Evolutionary conservation across 1,140 invertebrate genomes (phyloP), one percentile per base, ranked within the genome.

Genomic region (Drosophila watanabei): DNA sequence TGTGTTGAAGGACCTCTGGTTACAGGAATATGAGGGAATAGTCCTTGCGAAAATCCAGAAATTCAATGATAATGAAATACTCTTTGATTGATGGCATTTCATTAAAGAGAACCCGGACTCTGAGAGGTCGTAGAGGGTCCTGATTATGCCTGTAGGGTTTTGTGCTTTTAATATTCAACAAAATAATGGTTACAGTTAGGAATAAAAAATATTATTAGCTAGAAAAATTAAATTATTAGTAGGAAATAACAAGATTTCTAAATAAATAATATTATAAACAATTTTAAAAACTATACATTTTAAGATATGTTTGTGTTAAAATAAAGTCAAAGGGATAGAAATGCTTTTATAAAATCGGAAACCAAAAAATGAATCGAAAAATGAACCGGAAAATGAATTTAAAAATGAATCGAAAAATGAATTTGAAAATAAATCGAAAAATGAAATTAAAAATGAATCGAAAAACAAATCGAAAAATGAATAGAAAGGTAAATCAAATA

Each of bases 81-180:
- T 16, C 14, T 37, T 39, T 56, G 54, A 56, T 56, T 56, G 35
- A 56, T 39, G 20, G 54, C 20, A 56, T 56, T 56, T 39, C 33
- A 37, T 56, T 37, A 37, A 16, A 54, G 18, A 30, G 32, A 30
- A 11, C 0, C 9, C 28, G 7, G 7, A 51, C 2, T 30, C 9
- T 11, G 3, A 11, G 3, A 11, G 9, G 5, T 51, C 16, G 1
- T n/a, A 1, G 28, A 2, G 30, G 10, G 8, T 28, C 4, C 2
- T 6, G 8, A 9, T 7, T 30, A 5, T 11, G 28, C 13, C 3
- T 32, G 1, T 7, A 4, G 1, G n/a, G 16, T 18, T 33, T 52
- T 18, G n/a, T 13, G n/a, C n/a, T 8, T 52, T 18, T 13, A 30
- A 30, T 52, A 13, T 11, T 1, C 3, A 4, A 20, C 5, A 5